phyloP scores from a whole-genome alignment of 2,888 invertebrate species.

The Argyra leucocephala region DNA sequence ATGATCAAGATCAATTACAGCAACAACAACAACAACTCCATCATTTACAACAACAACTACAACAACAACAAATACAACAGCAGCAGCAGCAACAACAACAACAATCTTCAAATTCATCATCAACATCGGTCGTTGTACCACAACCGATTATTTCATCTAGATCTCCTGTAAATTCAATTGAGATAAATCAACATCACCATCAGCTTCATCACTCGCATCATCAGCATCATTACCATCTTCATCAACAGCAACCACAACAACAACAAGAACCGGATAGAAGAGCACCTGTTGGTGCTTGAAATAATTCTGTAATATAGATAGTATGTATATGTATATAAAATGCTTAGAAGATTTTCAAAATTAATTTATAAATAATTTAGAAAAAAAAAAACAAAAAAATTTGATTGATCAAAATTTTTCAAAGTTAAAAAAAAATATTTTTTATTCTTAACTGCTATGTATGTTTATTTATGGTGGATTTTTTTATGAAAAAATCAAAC shows the following conservation, averaged over 20 bases:
- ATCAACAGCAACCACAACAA: conserved; percentile 14
- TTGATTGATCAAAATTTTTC: background rate
- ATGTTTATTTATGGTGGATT: too few species aligned
- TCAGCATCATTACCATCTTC: background rate
- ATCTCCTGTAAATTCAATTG: background rate
- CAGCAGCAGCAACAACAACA: conserved; percentile 16
- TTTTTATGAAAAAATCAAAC: too few species aligned
- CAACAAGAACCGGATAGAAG: conserved; percentile 14
- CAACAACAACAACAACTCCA: conserved; percentile 14
- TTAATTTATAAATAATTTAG: too few species aligned
- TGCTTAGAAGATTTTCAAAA: too few species aligned
- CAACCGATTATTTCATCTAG: background rate
- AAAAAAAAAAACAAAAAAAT: background rate
- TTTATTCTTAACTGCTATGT: too few species aligned
- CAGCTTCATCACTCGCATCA: background rate
- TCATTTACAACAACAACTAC: background rate
- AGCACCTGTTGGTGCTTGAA: background rate
- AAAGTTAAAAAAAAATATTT: background rate
- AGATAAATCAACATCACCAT: background rate
- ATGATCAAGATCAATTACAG: conserved; percentile 21
- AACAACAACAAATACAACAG: background rate
- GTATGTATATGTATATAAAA: background rate
- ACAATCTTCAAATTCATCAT: conserved; percentile 16
- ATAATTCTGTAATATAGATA: background rate
- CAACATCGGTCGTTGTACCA: background rate